Evolutionary conservation across 2,797 vertebrate genomes (phyloP).

Genomic region (Enteromius mattozi): DNA sequence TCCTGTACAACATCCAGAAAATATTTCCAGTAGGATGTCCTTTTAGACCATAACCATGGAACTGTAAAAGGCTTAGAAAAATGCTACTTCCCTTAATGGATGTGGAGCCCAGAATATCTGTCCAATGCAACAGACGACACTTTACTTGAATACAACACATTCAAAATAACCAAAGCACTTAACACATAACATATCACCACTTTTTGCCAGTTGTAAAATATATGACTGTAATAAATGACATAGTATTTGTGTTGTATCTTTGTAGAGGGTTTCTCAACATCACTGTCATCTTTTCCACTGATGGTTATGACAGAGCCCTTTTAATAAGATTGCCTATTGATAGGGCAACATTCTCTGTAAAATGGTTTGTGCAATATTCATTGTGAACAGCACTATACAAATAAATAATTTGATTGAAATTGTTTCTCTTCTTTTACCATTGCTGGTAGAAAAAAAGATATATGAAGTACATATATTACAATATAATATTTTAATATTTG

Average conservation of each 20-base stretch:
- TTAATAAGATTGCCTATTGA: not conserved
- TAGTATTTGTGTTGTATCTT: not conserved
- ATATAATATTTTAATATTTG: not conserved
- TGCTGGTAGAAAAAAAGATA: not conserved
- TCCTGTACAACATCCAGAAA: constrained; percentile 31
- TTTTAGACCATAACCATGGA: constrained; percentile 35
- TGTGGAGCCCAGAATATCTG: constrained; percentile 38
- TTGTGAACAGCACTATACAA: not conserved
- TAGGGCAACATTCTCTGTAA: not conserved
- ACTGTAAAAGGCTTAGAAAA: constrained; percentile 47
- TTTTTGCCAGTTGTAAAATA: constrained; percentile 25
- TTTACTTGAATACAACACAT: constrained; percentile 54
- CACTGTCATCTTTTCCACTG: not conserved
- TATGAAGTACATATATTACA: not conserved
- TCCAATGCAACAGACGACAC: constrained; percentile 45
- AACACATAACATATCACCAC: not conserved
- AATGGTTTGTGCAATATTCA: not conserved
- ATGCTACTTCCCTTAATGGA: constrained; percentile 50
- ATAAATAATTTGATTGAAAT: not conserved
- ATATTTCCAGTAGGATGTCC: constrained; percentile 11
- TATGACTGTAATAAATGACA: not conserved
- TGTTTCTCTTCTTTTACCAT: not conserved
- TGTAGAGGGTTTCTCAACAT: not conserved
- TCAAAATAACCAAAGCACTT: constrained; percentile 42
- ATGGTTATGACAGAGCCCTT: not conserved